These are phyloP conservation scores for Danio jaintianensis DNA, from an alignment of 2,797 vertebrate species.

Conservation along the genomic window DNA sequence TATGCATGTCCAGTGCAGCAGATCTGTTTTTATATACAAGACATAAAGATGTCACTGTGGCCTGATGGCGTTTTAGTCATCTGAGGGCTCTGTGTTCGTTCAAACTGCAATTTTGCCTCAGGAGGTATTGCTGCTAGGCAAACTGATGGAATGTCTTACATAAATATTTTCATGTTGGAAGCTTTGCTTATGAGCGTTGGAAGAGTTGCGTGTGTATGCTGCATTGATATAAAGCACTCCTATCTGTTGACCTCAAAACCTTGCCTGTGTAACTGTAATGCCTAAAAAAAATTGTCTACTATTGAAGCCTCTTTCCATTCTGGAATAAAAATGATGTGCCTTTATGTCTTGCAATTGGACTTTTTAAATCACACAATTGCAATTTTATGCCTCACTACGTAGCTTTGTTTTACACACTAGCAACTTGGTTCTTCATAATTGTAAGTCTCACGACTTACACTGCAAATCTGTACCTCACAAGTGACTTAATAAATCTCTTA, in stretches of 20 bases:
- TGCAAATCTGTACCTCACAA: neutral
- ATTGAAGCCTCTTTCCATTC: neutral
- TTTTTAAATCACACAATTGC: neutral
- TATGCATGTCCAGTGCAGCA: neutral
- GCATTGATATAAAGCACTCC: constrained; percentile 21
- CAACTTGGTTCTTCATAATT: too few species aligned
- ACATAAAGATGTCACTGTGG: constrained; percentile 48
- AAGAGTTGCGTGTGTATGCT: constrained; percentile 25
- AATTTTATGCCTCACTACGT: neutral
- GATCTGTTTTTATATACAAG: constrained; percentile 58
- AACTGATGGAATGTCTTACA: constrained; percentile 52
- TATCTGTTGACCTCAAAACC: constrained; percentile 25
- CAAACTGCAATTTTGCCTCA: constrained; percentile 40
- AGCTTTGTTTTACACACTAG: neutral
- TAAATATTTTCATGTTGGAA: constrained; percentile 55
- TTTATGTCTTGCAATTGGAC: neutral
- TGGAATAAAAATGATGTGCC: neutral
- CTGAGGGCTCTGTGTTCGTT: constrained; percentile 42
- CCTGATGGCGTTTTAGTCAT: constrained; percentile 16
- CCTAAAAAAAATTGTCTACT: neutral
- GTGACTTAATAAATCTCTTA: neutral
- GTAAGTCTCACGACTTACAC: neutral
- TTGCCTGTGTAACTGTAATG: constrained; percentile 34
- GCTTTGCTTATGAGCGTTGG: constrained; percentile 21
- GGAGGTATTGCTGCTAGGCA: constrained; percentile 40